phyloP scores from a whole-genome alignment of 2,797 vertebrate genomes.

The Chromobotia macracanthus region DNA sequence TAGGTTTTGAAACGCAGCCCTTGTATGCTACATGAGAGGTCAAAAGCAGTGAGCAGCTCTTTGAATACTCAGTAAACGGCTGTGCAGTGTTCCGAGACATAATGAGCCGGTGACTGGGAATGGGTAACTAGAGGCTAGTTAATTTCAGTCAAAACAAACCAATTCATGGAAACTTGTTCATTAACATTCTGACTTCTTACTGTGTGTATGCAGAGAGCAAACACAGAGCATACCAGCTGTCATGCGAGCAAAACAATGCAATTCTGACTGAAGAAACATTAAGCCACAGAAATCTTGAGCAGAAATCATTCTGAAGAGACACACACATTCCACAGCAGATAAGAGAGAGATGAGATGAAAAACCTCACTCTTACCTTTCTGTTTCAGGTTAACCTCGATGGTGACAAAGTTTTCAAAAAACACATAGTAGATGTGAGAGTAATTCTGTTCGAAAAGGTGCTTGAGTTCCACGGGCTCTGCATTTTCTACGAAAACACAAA shows the following conservation, averaged over 20 bases:
- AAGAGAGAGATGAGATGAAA: neutral
- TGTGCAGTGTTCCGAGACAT: conserved; percentile 18
- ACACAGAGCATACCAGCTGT: neutral
- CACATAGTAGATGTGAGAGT: conserved; percentile 98
- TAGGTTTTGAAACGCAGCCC: neutral
- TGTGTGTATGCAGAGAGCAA: conserved; percentile 10
- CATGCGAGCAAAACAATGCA: neutral
- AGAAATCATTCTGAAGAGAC: neutral
- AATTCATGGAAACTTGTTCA: conserved; percentile 29
- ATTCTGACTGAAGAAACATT: neutral
- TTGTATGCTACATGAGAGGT: neutral
- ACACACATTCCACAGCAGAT: neutral
- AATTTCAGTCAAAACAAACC: conserved; percentile 7
- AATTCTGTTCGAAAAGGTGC: conserved; percentile 95
- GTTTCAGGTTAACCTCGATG: conserved; percentile 96
- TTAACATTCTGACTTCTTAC: conserved; percentile 26
- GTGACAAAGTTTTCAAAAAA: conserved; percentile 99
- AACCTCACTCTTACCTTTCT: conserved; percentile 84
- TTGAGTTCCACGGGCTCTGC: conserved; percentile 94
- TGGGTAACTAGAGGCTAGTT: conserved; percentile 18
- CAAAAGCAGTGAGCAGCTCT: conserved; percentile 15
- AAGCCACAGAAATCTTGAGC: neutral
- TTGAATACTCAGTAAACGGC: conserved; percentile 26
- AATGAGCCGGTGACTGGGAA: conserved; percentile 23
- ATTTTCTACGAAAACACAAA: conserved; percentile 82